Conservation (phyloP, 2,888 invertebrate species). For the Sturmia bella region DNA sequence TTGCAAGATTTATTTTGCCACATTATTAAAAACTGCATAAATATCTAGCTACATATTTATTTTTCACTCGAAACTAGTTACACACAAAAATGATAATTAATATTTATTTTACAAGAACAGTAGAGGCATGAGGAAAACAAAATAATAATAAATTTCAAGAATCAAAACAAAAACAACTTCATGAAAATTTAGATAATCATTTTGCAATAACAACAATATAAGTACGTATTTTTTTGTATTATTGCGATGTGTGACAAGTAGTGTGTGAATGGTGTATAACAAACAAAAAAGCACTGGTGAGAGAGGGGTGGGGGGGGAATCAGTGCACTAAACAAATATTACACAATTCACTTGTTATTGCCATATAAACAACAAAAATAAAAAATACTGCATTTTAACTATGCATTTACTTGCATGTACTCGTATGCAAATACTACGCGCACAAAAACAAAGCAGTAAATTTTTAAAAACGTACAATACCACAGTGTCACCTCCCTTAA, state of each 20-base stretch:
- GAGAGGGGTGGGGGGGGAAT: neutral
- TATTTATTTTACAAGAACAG: conserved; percentile 16
- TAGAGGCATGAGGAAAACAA: neutral
- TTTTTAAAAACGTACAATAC: too few relatives aligned
- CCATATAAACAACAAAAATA: conserved; percentile 39
- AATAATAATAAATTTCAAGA: conserved; percentile 42
- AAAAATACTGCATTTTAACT: conserved; percentile 32
- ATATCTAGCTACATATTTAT: conserved; percentile 5
- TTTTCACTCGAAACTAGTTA: conserved; percentile 10
- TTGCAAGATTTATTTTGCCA: too few relatives aligned
- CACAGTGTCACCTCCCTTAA: too few relatives aligned
- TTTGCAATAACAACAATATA: conserved; percentile 43
- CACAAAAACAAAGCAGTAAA: too few relatives aligned
- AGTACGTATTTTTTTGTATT: conserved; percentile 18
- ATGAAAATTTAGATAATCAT: conserved; percentile 36
- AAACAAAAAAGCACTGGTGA: neutral
- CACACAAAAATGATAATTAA: conserved; percentile 3
- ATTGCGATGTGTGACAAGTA: neutral
- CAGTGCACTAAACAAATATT: conserved; percentile 57
- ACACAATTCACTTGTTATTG: conserved; percentile 52
- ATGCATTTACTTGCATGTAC: neutral
- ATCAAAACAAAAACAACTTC: conserved; percentile 57
- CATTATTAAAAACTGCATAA: conserved; percentile 5
- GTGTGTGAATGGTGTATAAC: neutral
- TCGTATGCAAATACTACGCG: neutral